phyloP scores from a whole-genome alignment of 2,888 invertebrate species.

The Spialia ferax region DNA sequence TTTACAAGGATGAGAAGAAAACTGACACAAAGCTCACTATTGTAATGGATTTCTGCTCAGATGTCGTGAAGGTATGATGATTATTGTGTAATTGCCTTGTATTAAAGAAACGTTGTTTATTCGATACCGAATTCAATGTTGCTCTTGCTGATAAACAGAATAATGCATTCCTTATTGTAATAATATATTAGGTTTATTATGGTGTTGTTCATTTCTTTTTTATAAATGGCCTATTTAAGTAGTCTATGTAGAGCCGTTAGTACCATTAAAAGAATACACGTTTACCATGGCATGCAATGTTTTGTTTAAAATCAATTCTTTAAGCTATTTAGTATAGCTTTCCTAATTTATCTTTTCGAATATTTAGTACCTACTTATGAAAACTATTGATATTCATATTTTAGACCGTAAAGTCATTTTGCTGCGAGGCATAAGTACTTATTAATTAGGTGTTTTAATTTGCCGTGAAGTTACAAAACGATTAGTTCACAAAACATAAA shows the following conservation, averaged over 20 bases:
- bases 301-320: too few relatives aligned
- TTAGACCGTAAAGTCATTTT: background rate
- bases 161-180: background rate
- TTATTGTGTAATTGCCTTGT: background rate
- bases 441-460: background rate
- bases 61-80: constrained; percentile 90
- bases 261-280: too few relatives aligned
- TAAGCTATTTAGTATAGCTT: too few relatives aligned
- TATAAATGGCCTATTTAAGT: constrained; percentile 1
- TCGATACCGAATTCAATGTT: background rate
- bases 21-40: constrained; percentile 96
- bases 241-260: background rate
- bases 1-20: constrained; percentile 97
- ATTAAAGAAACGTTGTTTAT: background rate
- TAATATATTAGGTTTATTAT: background rate
- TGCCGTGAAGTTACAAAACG: background rate
- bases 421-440: background rate
- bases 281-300: background rate
- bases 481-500: background rate
- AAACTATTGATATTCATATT: background rate
- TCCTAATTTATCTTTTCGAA: too few relatives aligned
- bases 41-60: constrained; percentile 97
- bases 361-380: too few relatives aligned
- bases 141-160: constrained; percentile 2
- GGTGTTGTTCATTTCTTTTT: too few relatives aligned